phyloP scores from a whole-genome alignment of 2,888 invertebrate species.

The Cataglyphis albicans region DNA sequence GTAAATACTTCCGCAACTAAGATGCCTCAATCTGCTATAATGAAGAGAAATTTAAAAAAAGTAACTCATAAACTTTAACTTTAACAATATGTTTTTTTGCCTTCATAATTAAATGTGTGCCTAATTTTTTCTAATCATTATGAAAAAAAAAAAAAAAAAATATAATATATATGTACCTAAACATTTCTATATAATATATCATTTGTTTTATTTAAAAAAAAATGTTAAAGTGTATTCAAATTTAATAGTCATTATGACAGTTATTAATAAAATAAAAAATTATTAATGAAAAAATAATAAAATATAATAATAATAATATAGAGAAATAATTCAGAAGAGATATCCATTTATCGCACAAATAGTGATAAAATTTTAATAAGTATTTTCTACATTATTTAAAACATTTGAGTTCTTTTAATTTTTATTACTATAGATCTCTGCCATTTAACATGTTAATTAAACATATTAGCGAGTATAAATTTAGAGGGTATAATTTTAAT shows the following conservation, averaged over 20 bases:
- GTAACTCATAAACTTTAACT: neutral
- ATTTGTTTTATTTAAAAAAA: neutral
- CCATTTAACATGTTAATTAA: too few relatives aligned
- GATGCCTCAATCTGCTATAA: neutral
- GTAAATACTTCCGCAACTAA: neutral
- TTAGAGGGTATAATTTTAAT: neutral
- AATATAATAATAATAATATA: neutral
- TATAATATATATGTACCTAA: neutral
- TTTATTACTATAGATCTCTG: too few relatives aligned
- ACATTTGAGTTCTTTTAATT: too few relatives aligned
- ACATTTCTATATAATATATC: neutral
- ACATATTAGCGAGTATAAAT: neutral
- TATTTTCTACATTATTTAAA: too few relatives aligned
- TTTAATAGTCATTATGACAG: neutral
- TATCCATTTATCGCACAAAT: too few relatives aligned
- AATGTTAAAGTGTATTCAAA: neutral
- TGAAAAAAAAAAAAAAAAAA: constrained; percentile 10
- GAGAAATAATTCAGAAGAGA: too few relatives aligned
- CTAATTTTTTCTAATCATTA: neutral
- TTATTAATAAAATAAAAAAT: neutral
- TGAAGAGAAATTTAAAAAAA: neutral
- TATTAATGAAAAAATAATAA: neutral
- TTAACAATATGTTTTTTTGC: neutral
- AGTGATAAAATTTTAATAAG: too few relatives aligned
- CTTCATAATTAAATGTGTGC: neutral